These are phyloP conservation scores for Sminthopsis crassicaudata DNA, from an alignment of 2,113 vertebrate species.

Conservation along the genomic window DNA sequence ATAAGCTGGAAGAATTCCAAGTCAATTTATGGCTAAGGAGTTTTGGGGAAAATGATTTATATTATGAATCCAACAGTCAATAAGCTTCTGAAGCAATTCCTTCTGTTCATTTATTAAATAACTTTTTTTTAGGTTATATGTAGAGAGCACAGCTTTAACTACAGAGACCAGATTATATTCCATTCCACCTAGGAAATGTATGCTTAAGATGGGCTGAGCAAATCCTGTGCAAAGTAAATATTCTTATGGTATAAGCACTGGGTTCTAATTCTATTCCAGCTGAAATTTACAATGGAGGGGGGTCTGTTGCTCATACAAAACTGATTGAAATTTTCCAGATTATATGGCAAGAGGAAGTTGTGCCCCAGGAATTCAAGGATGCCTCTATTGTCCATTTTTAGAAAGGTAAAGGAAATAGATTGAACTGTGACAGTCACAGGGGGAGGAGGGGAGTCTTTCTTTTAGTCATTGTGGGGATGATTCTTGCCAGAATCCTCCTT, in stretches of 20 bases:
- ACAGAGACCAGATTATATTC: conserved; percentile 35
- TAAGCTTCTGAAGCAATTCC: neutral
- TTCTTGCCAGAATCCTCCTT: too few species aligned
- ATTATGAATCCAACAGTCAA: neutral
- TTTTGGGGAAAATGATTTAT: conserved; percentile 5
- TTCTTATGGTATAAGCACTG: neutral
- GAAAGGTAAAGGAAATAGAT: too few species aligned
- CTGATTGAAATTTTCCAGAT: too few species aligned
- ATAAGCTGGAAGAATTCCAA: neutral
- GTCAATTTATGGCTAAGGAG: neutral
- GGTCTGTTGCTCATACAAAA: too few species aligned
- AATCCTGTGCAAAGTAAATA: neutral
- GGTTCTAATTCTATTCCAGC: too few species aligned
- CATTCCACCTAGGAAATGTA: neutral
- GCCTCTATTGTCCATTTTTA: too few species aligned
- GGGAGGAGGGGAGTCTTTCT: too few species aligned
- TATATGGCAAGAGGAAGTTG: too few species aligned
- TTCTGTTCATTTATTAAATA: conserved; percentile 31
- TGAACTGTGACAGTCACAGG: too few species aligned
- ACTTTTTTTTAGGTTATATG: conserved; percentile 38
- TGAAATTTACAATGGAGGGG: too few species aligned
- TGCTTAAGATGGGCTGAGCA: neutral
- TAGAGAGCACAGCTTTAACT: neutral
- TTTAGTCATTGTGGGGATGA: too few species aligned
- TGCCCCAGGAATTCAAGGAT: too few species aligned